Conservation (phyloP, 2,888 invertebrate species). For the Zaprionus obscuricornis region DNA sequence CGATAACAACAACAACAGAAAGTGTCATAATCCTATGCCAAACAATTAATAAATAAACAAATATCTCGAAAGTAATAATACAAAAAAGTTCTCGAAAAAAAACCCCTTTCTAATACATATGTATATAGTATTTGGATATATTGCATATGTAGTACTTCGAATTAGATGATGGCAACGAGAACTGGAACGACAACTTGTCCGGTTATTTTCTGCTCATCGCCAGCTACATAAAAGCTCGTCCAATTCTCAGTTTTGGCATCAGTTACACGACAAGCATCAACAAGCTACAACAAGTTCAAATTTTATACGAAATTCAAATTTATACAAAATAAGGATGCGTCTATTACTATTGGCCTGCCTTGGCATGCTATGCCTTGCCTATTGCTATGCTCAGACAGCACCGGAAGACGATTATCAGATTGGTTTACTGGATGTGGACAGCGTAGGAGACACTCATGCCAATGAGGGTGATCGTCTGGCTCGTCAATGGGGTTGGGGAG, state of each 20-base stretch:
- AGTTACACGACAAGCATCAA: slow-evolving; percentile 25
- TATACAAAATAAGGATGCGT: slow-evolving; percentile 45
- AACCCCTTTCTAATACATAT: slow-evolving; percentile 31
- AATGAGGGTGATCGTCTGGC: slow-evolving; percentile 58
- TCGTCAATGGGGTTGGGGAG: slow-evolving; percentile 28
- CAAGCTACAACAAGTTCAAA: not conserved
- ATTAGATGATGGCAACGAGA: slow-evolving; percentile 26
- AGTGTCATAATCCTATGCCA: slow-evolving; percentile 14
- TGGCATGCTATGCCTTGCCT: slow-evolving; percentile 48
- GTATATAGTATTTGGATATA: slow-evolving; percentile 3
- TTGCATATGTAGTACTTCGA: slow-evolving; percentile 1
- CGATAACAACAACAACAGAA: not conserved
- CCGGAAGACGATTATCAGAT: slow-evolving; percentile 8
- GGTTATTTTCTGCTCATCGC: too few relatives aligned
- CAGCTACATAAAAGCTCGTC: slow-evolving; percentile 43
- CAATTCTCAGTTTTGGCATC: slow-evolving; percentile 16
- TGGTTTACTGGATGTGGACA: slow-evolving; percentile 46
- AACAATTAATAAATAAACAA: slow-evolving; percentile 15
- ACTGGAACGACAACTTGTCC: slow-evolving; percentile 36
- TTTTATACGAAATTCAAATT: not conserved
- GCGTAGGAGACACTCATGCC: slow-evolving; percentile 49
- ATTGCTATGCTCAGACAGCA: slow-evolving; percentile 16
- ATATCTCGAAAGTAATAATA: slow-evolving; percentile 36
- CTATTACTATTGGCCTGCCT: slow-evolving; percentile 50
- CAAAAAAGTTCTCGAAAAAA: slow-evolving; percentile 16